Base-by-base conservation (phyloP, 2,888 invertebrate species). In the Ligdia adustata region DNA sequence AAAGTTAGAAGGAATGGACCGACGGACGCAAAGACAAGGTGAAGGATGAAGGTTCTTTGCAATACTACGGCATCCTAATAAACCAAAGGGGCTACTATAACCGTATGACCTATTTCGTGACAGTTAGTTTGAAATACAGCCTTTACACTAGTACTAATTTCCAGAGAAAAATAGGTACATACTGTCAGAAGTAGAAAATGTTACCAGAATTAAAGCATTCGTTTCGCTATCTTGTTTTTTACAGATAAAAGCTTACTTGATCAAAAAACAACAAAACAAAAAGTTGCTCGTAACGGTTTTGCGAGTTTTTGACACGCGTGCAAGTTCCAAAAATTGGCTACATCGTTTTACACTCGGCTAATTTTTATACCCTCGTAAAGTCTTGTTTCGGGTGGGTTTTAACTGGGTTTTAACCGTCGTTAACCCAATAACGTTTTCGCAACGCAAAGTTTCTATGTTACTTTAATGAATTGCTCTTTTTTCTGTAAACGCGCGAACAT, bases 311-410 rank as follows among this genome's bases (percentile, higher is more conserved):
- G n/a, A n/a, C n/a, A n/a, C n/a, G n/a, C n/a, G n/a, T n/a, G n/a
- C 22, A 37, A 11, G 27, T 37, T 2, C 7, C 37, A 37, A 37
- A 37, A 37, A 37, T 37, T 11, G 27, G 27, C 27, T 32, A 47
- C 40, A 35, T 40, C 29, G 46, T 35, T 35, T 35, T 31, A 34
- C 45, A 33, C 39, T 44, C 37, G 7, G 33, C 39, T 27, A 45
- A 45, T 45, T 39, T 45, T 40, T 40, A 46, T 29, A 22, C 4
- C 34, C 33, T 39, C 46, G 40, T 47, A 47, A 47, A 45, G 27
- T 6, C 9, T 15, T 15, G 7, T 4, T n/a, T 27, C 18, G 16
- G 32, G 22, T 7, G 15, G 31, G 40, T 14, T 24, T 18, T 20
- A 29, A 20, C 16, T 31, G 14, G 28, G 22, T 22, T 22, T 31